These are phyloP conservation scores for Lordiphosa clarofinis DNA, from an alignment of 1,140 invertebrate species.

Conservation along the genomic window DNA sequence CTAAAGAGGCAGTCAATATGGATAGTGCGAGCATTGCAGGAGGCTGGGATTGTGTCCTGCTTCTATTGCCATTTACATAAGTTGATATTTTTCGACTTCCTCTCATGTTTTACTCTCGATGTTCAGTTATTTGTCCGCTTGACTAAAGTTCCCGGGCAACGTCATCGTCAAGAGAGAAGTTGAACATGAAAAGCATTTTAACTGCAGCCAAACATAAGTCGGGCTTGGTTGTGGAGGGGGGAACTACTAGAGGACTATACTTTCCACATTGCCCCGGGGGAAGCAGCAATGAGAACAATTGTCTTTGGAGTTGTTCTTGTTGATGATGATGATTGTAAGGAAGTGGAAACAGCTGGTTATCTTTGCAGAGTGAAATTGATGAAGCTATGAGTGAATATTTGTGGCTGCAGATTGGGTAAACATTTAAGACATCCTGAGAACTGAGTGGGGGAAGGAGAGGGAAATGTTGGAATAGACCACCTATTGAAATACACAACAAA, in stretches of 20 bases:
- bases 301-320: constrained; percentile 29
- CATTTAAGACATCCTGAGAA: too few species aligned
- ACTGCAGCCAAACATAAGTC: constrained; percentile 32
- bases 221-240: not conserved
- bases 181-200: constrained; percentile 72
- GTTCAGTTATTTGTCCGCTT: constrained; percentile 61
- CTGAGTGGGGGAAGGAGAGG: too few species aligned
- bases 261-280: constrained; percentile 14
- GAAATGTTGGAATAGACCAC: too few species aligned
- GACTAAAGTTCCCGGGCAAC: constrained; percentile 38
- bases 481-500: too few species aligned
- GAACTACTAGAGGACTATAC: constrained; percentile 1
- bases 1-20: constrained; percentile 31
- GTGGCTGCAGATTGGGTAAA: not conserved
- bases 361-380: not conserved
- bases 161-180: constrained; percentile 22
- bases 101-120: constrained; percentile 16
- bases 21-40: constrained; percentile 4
- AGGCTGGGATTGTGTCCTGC: constrained; percentile 24
- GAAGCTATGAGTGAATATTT: constrained; percentile 6
- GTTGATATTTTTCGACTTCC: constrained; percentile 64
- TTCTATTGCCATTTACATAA: constrained; percentile 66
- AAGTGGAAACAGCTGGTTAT: constrained; percentile 7
- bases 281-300: constrained; percentile 41
- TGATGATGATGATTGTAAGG: constrained; percentile 25